Base-by-base conservation (phyloP, 2,797 vertebrate genomes). In the Lepus oiostolus region DNA sequence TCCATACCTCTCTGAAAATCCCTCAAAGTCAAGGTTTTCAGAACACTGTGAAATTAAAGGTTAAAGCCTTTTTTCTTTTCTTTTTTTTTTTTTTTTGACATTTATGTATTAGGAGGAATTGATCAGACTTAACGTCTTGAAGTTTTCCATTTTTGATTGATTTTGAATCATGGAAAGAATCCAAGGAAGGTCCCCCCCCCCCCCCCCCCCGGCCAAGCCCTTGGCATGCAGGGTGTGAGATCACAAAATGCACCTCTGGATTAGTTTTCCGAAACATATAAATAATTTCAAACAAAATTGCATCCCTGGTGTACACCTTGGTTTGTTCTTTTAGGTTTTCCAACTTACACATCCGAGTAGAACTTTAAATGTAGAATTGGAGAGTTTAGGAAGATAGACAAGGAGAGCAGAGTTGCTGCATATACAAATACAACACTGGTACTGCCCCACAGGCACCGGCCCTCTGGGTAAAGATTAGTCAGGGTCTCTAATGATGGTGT, bases 81-180 rank as follows among this genome's bases (percentile, higher is more conserved):
- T 35, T 22, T 1, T 74, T 63, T 90, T 74, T 3, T 89, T 0
- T 30, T 52, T 93, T 71, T 6, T 22, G 72, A 47, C 42, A 82
- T 90, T 58, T 81, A 21, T 13, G 82, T 76, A 42, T 42, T 26
- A 22, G 89, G 68, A 94, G 90, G 91, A 72, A 58, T 94, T 81
- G 38, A 86, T 13, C 30, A 21, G 82, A 77, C 81, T 88, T 75
- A 74, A 52, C 11, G 16, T 88, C 71, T 97, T 76, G 82, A 82
- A 26, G 32, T 19, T 93, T 87, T 54, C n/a, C 54, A 4, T 47
- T 50, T 58, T 82, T 95, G 85, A 85, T 60, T 76, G 70, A 76
- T 81, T 90, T 80, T 50, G 74, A 79, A 85, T 19, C 71, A 24
- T 84, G 26, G 3, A 24, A 42, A 68, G 32, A 60, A 30, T 38